Percentiles rank a stretch among this genome's conserved stretches.
These are phyloP conservation scores for Heterocephalus glaber DNA, from an alignment of 2,113 vertebrate species.

Conservation along the genomic window DNA sequence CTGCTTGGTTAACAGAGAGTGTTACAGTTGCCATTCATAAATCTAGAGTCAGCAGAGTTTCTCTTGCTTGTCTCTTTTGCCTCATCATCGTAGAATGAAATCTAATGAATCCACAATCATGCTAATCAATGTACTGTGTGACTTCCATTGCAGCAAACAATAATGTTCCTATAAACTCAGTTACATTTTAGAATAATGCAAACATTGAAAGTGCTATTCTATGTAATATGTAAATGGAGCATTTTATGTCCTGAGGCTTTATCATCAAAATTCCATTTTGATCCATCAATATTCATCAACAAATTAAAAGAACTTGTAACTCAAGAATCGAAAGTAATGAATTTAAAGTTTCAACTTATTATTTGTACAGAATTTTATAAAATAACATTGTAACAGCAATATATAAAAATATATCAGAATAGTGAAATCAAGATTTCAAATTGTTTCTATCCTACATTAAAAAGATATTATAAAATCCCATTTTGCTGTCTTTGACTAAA, in stretches of 20 bases:
- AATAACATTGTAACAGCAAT: constrained; percentile 50
- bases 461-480: constrained; percentile 12
- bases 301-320: constrained; percentile 73
- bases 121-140: constrained; percentile 74
- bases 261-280: constrained; percentile 72
- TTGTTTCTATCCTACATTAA: constrained; percentile 16
- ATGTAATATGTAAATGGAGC: constrained; percentile 73
- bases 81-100: constrained; percentile 67
- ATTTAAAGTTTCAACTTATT: constrained; percentile 58
- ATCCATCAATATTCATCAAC: constrained; percentile 71
- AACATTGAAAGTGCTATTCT: constrained; percentile 67
- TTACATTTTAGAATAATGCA: constrained; percentile 66
- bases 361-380: constrained; percentile 49
- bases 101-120: constrained; percentile 71
- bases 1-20: neutral
- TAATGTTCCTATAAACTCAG: constrained; percentile 64
- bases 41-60: constrained; percentile 44
- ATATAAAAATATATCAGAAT: constrained; percentile 27
- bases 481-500: neutral
- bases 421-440: constrained; percentile 42
- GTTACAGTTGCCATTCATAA: neutral
- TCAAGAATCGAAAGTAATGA: constrained; percentile 57
- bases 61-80: neutral
- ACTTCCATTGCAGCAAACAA: constrained; percentile 38
- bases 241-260: constrained; percentile 74